Percentiles rank a stretch among this genome's conserved stretches.
Conservation (phyloP, 2,113 vertebrate species). For the Ciconia maguari region DNA sequence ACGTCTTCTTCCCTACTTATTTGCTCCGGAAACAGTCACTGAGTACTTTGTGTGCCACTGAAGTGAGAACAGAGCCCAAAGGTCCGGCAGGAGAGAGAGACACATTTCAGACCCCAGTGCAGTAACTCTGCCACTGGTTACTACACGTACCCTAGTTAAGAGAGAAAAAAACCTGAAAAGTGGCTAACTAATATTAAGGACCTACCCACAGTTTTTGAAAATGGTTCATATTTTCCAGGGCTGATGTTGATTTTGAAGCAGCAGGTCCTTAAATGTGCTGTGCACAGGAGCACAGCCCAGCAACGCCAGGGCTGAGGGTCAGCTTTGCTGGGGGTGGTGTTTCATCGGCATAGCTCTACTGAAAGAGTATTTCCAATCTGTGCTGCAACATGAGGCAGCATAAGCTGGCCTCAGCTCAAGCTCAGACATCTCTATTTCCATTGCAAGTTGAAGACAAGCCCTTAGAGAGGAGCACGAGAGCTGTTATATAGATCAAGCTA, state of each 20-base stretch:
- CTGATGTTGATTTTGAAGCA: not conserved
- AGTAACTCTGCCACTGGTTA: not conserved
- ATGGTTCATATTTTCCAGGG: not conserved
- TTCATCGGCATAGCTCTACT: not conserved
- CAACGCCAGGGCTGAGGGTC: not conserved
- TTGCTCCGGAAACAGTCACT: not conserved
- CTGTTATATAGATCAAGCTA: not conserved
- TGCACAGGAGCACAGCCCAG: not conserved
- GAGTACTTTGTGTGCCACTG: not conserved
- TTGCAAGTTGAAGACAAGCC: not conserved
- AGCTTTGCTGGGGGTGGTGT: not conserved
- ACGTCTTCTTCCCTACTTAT: not conserved
- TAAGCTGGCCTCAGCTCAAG: not conserved
- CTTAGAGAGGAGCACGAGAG: not conserved
- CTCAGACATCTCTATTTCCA: not conserved
- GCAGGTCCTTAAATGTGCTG: not conserved
- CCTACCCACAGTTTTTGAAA: not conserved
- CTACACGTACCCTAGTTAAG: accelerated
- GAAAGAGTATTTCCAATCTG: not conserved
- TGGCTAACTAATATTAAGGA: not conserved
- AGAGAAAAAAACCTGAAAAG: not conserved
- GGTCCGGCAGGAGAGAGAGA: not conserved
- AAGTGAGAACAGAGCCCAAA: not conserved
- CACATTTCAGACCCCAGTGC: not conserved
- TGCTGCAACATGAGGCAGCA: not conserved